Evolutionary conservation across 2,113 vertebrate genomes (phyloP).

Genomic region (Osmerus eperlanus): DNA sequence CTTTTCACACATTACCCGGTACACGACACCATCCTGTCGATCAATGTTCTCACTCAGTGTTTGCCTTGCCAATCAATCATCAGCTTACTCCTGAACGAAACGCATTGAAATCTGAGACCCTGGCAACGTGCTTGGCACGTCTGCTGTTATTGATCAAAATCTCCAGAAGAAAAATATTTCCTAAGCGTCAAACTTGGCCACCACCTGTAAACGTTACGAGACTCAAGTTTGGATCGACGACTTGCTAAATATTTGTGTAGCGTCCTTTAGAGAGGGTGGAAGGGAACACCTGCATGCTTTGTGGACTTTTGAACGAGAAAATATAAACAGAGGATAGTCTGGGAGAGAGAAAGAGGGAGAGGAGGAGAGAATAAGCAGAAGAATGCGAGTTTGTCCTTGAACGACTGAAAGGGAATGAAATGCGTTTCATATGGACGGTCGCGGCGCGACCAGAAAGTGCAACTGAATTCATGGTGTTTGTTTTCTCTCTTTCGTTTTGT

Average conservation of each 20-base stretch:
- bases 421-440: conserved; percentile 40
- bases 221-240: conserved; percentile 43
- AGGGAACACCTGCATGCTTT: conserved; percentile 15
- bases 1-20: conserved; percentile 29
- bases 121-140: conserved; percentile 35
- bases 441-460: conserved; percentile 17
- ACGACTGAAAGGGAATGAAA: conserved; percentile 38
- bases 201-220: conserved; percentile 46
- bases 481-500: conserved; percentile 48
- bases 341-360: background rate
- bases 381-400: conserved; percentile 44
- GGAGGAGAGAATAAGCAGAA: conserved; percentile 1
- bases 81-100: conserved; percentile 38
- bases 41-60: conserved; percentile 4
- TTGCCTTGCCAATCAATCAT: conserved; percentile 16
- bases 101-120: conserved; percentile 23
- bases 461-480: conserved; percentile 44
- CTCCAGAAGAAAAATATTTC: conserved; percentile 35
- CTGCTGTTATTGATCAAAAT: conserved; percentile 42
- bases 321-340: conserved; percentile 10
- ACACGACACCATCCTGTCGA: conserved; percentile 26
- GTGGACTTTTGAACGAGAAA: conserved; percentile 26
- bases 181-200: conserved; percentile 33
- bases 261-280: conserved; percentile 23
- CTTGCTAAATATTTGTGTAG: conserved; percentile 47